Percentiles rank a stretch among this genome's conserved stretches.
Conservation (phyloP, 2,888 invertebrate species). For the Drosophila differens region DNA sequence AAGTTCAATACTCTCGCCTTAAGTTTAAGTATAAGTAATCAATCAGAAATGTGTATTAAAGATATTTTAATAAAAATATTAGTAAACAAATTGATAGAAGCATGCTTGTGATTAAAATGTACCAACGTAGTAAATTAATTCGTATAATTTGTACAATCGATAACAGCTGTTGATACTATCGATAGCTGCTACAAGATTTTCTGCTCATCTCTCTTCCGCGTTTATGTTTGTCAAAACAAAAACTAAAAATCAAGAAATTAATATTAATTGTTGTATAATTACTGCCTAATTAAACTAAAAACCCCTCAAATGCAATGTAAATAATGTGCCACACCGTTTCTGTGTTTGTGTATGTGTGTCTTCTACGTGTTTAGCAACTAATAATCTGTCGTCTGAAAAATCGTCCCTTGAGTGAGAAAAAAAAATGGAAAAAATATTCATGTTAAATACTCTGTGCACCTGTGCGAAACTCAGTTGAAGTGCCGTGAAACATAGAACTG, state of each 20-base stretch:
- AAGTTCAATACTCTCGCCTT: background rate
- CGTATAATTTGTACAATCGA: conserved; percentile 10
- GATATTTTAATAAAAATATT: background rate
- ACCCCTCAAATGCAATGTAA: conserved; percentile 34
- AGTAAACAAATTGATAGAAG: background rate
- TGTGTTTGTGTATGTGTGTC: conserved; percentile 21
- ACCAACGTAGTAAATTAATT: background rate
- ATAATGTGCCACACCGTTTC: conserved; percentile 13
- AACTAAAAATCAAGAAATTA: conserved; percentile 45
- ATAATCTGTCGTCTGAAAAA: conserved; percentile 26
- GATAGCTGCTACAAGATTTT: conserved; percentile 41
- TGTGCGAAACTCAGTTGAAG: conserved; percentile 24
- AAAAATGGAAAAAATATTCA: conserved; percentile 45
- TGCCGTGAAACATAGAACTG: conserved; percentile 3
- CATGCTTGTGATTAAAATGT: background rate
- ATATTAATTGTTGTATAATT: conserved; percentile 44
- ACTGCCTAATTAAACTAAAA: conserved; percentile 19
- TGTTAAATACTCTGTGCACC: conserved; percentile 23
- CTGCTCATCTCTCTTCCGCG: conserved; percentile 68
- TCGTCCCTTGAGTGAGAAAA: conserved; percentile 32
- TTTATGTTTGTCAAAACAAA: conserved; percentile 78
- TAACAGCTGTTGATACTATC: conserved; percentile 8
- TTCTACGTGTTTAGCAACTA: conserved; percentile 16
- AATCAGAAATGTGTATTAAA: background rate
- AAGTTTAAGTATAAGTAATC: background rate